Evolutionary conservation across 2,888 invertebrate species (phyloP), one percentile per base, ranked within the genome.

Genomic region (Xestia ashworthii): DNA sequence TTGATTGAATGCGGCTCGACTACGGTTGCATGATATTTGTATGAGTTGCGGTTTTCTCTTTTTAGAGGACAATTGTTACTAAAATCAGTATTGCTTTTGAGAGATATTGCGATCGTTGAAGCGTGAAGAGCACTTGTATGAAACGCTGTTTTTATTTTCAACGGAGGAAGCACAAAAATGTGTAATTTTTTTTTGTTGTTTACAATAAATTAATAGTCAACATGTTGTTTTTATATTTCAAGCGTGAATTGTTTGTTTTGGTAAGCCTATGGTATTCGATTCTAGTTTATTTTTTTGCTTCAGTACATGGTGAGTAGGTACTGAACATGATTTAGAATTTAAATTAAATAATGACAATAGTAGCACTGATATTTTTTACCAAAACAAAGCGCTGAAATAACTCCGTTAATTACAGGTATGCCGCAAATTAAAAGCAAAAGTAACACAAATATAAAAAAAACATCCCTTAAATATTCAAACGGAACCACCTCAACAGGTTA

Each of bases 401-500:
- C 32, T 4, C 32, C 8, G n/a, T 41, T n/a, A 6, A 6, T 22
- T 1, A 41, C 12, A 22, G 55, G 5, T 19, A n/a, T n/a, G 6
- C n/a, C 6, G n/a, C 3, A 41, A 64, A 64, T 64, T 22, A 38
- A 41, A 64, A 22, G 22, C 38, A 41, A 64, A 64, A 41, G 41
- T 64, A 14, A 65, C 41, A n/a, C 44, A 41, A 48, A 48, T n/a
- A 60, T 32, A 19, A 64, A 55, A 68, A 53, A 64, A 72, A 44
- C 62, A 64, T 32, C 32, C 16, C 72, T 72, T 83, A 74, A 71
- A 84, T 83, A 80, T 72, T 83, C 64, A 53, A 71, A 75, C 58
- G 72, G 78, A 80, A 86, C 76, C 85, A 89, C 87, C 80, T 92
- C 88, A 90, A 90, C 90, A 90, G 89, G 91, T 92, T 89, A 85